Percentiles rank a stretch among this genome's conserved stretches.
Conservation (phyloP, 2,888 invertebrate species). For the Ochlodes sylvanus region DNA sequence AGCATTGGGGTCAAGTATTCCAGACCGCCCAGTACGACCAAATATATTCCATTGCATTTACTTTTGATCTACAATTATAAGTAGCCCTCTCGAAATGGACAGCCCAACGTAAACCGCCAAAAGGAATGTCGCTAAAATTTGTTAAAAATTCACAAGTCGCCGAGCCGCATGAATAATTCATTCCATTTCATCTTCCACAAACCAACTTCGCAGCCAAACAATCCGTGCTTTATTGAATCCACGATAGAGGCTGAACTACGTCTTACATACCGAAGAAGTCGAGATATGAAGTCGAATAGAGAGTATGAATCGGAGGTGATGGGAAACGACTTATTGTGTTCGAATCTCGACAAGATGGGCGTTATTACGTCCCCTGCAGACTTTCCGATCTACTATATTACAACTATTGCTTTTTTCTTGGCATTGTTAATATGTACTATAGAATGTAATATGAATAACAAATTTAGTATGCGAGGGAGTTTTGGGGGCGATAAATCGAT, state of each 20-base stretch:
- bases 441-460: too few relatives aligned
- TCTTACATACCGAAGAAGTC: slow-evolving; percentile 29
- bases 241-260: slow-evolving; percentile 36
- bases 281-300: slow-evolving; percentile 23
- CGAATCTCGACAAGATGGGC: slow-evolving; percentile 4
- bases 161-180: slow-evolving; percentile 39
- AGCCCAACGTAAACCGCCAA: slow-evolving; percentile 1
- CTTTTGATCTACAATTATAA: slow-evolving; percentile 25
- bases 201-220: slow-evolving; percentile 37
- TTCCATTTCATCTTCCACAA: slow-evolving; percentile 38
- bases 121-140: slow-evolving; percentile 30
- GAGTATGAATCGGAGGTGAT: slow-evolving; percentile 17
- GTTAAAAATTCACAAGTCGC: slow-evolving; percentile 33
- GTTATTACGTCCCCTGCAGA: background rate
- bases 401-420: background rate
- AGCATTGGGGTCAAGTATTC: too few relatives aligned
- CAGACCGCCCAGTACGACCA: too few relatives aligned
- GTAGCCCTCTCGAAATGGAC: background rate
- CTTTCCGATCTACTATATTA: background rate
- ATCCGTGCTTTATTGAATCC: slow-evolving; percentile 42
- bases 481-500: too few relatives aligned
- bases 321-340: slow-evolving; percentile 16
- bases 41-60: background rate
- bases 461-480: too few relatives aligned
- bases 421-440: background rate